Conservation (phyloP, 2,797 vertebrate species). For the Spinibarbus caldwelli region DNA sequence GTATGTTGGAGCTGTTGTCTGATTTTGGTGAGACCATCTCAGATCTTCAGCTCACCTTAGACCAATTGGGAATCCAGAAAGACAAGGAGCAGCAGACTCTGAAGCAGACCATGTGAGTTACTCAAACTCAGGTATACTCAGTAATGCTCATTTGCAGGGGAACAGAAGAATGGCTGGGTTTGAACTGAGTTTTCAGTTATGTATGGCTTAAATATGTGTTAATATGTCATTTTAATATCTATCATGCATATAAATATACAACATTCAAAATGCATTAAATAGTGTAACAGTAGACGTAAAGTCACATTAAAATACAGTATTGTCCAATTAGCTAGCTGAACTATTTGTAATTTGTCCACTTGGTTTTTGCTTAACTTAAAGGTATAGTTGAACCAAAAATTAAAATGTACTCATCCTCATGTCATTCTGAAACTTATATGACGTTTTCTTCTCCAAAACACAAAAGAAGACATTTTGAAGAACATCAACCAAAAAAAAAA, state of each 20-base stretch:
- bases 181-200: neutral
- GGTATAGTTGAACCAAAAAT: neutral
- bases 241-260: neutral
- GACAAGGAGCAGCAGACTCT: conserved; percentile 66
- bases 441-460: neutral
- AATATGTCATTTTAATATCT: neutral
- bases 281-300: neutral
- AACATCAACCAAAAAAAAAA: neutral
- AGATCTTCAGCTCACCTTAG: conserved; percentile 66
- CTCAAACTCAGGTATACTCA: neutral
- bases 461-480: neutral
- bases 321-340: neutral
- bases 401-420: neutral
- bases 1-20: conserved; percentile 62
- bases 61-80: conserved; percentile 63
- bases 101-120: conserved; percentile 71
- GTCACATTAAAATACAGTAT: neutral
- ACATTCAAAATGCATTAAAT: neutral
- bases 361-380: neutral
- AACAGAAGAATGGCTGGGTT: neutral
- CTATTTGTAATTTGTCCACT: neutral
- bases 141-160: neutral
- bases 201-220: neutral
- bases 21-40: conserved; percentile 68
- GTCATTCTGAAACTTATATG: neutral